Base-by-base conservation (phyloP, 2,113 vertebrate genomes). In the Microcebus tavaratra region DNA sequence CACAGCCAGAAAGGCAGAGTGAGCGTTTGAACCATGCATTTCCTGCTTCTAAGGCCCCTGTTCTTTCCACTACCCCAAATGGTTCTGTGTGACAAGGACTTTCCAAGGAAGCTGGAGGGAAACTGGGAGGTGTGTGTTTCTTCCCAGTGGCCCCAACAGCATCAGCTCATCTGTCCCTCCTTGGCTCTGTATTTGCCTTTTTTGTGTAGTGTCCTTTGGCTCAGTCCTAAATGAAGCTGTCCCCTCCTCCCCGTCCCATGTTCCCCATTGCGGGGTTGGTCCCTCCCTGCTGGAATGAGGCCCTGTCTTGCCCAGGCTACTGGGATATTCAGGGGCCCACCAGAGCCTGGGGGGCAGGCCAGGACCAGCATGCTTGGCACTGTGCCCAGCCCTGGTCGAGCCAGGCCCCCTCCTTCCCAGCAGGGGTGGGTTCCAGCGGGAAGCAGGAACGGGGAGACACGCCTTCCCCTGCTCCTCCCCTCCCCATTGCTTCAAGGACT, bases 211-310 rank as follows among this genome's bases (percentile, higher is more conserved):
- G 34, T 36, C 25, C 21, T 57, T 79, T 11, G 6, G 57, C 76
- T 61, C 80, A 57, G 75, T 75, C 82, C 78, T 39, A 1, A 39
- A 0, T 17, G 88, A 45, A 39, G 63, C 91, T 29, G 36, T 61
- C 73, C 11, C 79, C 72, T 93, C 57, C 82, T 31, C 55, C 91
- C 57, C 6, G 5, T 65, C 91, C 59, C 45, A 2, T n/a, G 55
- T 65, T 45, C 92, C 65, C 84, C 48, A 63, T 81, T 48, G 53
- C 21, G 3, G 53, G 50, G 34, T 75, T 65, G 76, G 85, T 73
- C 90, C 89, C 88, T 95, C 93, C 94, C 95, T 95, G 50, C 23
- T 98, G 96, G 97, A 97, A 98, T 91, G 97, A 96, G 79, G 90
- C 96, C 95, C 84, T 95, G 91, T 84, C 93, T 95, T 90, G 87